Evolutionary conservation across 2,888 invertebrate genomes (phyloP), one percentile per base, ranked within the genome.

Genomic region (Sarcophaga rosellei): DNA sequence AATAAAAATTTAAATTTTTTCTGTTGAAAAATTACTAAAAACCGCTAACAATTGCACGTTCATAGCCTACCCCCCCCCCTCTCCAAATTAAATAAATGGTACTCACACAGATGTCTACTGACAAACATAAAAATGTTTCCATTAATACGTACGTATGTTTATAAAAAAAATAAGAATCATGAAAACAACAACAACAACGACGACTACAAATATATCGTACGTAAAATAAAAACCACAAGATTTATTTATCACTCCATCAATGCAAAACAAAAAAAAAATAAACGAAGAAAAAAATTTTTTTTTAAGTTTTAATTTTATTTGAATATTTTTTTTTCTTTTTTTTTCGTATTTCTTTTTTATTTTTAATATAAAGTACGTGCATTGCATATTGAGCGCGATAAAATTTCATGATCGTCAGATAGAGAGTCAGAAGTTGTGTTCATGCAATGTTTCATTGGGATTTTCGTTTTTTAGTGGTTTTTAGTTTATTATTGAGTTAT

Each of bases 311-410:
- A 4, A 68, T 25, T 44, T 77, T 70, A 68, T 80, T 69, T 72
- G 53, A 78, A 62, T 63, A 59, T 25, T 59, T 75, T 44, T 6
- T 35, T 10, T 65, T 21, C 53, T 75, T 44, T 35, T 35, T 10
- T 35, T 10, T 35, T 35, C 6, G 35, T 35, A 35, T 35, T 35
- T 35, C 10, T 10, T 61, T 61, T 62, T 72, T 23, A 69, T 79
- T 61, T 86, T 84, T 81, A 84, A 84, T 84, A 81, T 74, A 74
- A 77, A 84, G 45, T 86, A 81, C 86, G 86, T 86, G 86, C 80
- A 61, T 25, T 70, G 84, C 77, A 86, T 84, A 70, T 63, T 65
- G 57, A 84, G 78, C 81, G 73, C 73, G 62, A 69, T 73, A 8
- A 62, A 68, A 59, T 53, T 62, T 61, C 53, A 45, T 57, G 23